Base-by-base conservation (phyloP, 2,888 invertebrate genomes). In the Latrodectus elegans region DNA sequence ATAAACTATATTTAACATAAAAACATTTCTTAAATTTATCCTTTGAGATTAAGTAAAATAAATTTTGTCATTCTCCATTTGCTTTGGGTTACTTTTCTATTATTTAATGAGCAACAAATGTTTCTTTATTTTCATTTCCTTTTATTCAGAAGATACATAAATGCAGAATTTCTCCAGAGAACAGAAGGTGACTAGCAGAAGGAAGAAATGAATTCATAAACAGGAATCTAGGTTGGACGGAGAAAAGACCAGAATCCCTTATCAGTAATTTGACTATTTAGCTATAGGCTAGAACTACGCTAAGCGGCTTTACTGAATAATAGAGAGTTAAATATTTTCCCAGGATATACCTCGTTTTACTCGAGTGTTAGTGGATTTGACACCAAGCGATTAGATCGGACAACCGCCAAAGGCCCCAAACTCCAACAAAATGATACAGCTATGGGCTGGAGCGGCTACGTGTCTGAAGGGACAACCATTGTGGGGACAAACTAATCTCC, bases 401-500 rank as follows among this genome's bases (percentile, higher is more conserved):
- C 53, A 51, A 49, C 68, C 14, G 74, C 82, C 75, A 55, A 49
- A 75, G 75, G 82, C 60, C 73, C 17, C 38, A 26, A 60, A 75
- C 75, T 80, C 12, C 75, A 70, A 70, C 82, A 75, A 81, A 60
- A 82, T 75, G 75, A 26, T 82, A 75, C 55, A 53, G 82, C 75
- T 74, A 75, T 74, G 75, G 65, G 81, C 26, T 67, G 75, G 75
- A 82, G 75, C 75, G 82, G 74, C 68, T 82, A 14, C 75, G 17
- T 51, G 68, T 68, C 82, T 65, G 53, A 38, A 75, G 74, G 82
- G 68, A 49, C 55, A 60, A 26, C 26, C 67, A 81, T 79, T 81
- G 81, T 81, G 65, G 73, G 73, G 38, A 75, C 67, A 65, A 82
- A 82, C 82, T 82, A 82, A 82, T 82, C 82, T 82, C 82, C 26